phyloP scores from a whole-genome alignment of 2,113 vertebrate genomes.

The Scatophagus argus region DNA sequence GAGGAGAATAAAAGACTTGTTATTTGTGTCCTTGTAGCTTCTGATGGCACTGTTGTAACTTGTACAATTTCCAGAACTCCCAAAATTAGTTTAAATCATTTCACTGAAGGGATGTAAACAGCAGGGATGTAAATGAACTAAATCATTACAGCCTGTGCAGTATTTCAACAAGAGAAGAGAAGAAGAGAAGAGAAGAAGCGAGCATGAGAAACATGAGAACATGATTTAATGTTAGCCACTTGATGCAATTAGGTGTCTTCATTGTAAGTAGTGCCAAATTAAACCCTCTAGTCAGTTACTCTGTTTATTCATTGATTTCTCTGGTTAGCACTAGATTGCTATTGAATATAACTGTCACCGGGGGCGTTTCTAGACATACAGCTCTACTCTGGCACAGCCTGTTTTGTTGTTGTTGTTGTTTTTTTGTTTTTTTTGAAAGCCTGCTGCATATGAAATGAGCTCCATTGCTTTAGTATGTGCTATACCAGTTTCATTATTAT shows the following conservation, averaged over 20 bases:
- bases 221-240: slow-evolving; percentile 71
- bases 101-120: background rate
- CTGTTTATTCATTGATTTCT: slow-evolving; percentile 77
- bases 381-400: too few relatives aligned
- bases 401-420: too few relatives aligned
- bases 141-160: background rate
- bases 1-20: slow-evolving; percentile 15
- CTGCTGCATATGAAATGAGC: too few relatives aligned
- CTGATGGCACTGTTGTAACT: background rate
- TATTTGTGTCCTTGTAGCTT: background rate
- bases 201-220: background rate
- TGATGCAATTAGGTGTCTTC: slow-evolving; percentile 72
- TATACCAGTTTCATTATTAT: too few relatives aligned
- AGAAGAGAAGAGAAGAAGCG: background rate
- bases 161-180: background rate
- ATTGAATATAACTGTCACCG: slow-evolving; percentile 79
- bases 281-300: slow-evolving; percentile 74
- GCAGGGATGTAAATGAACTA: background rate
- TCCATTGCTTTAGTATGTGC: too few relatives aligned
- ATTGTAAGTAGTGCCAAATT: slow-evolving; percentile 75
- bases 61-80: background rate
- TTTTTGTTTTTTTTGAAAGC: too few relatives aligned
- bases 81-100: background rate
- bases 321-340: slow-evolving; percentile 70
- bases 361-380: too few relatives aligned